Percentiles rank a stretch among this genome's conserved stretches.
Conservation (phyloP, 2,797 vertebrate genomes). For the Peromyscus melanophrys region DNA sequence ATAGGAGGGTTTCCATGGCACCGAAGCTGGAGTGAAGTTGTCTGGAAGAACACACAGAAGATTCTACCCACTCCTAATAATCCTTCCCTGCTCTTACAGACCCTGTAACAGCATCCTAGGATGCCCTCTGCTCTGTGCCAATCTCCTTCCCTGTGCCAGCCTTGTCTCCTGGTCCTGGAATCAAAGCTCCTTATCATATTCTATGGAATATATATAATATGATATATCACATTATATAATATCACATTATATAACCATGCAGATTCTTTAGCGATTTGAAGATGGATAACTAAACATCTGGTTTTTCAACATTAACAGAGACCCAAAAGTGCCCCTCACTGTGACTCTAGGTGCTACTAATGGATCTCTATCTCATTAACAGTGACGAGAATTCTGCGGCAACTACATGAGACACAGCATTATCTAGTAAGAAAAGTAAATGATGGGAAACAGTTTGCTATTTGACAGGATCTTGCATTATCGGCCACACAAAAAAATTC, state of each 20-base stretch:
- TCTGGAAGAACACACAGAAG: neutral
- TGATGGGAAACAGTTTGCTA: constrained; percentile 83
- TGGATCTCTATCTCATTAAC: constrained; percentile 64
- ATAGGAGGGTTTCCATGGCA: neutral
- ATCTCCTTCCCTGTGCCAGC: neutral
- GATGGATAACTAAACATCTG: neutral
- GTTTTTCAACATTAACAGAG: constrained; percentile 44
- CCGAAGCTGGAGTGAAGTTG: neutral
- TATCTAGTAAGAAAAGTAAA: constrained; percentile 87
- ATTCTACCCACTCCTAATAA: neutral
- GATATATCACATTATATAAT: neutral
- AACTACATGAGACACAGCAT: constrained; percentile 79
- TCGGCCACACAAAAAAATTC: constrained; percentile 82
- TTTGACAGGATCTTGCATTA: constrained; percentile 86
- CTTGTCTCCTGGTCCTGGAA: neutral
- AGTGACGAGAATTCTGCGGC: constrained; percentile 75
- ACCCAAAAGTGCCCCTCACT: neutral
- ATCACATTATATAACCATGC: neutral
- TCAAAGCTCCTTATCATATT: neutral
- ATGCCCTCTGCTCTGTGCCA: neutral
- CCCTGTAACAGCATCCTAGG: accelerated
- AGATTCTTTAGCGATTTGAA: neutral
- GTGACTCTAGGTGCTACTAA: neutral
- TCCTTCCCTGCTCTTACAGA: neutral
- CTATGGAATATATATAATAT: neutral